A percentile compares a stretch with the other conserved stretches of the same genome.
phyloP scores from a whole-genome alignment of 2,888 invertebrate genomes.

The Flabesymbios commensalis region DNA sequence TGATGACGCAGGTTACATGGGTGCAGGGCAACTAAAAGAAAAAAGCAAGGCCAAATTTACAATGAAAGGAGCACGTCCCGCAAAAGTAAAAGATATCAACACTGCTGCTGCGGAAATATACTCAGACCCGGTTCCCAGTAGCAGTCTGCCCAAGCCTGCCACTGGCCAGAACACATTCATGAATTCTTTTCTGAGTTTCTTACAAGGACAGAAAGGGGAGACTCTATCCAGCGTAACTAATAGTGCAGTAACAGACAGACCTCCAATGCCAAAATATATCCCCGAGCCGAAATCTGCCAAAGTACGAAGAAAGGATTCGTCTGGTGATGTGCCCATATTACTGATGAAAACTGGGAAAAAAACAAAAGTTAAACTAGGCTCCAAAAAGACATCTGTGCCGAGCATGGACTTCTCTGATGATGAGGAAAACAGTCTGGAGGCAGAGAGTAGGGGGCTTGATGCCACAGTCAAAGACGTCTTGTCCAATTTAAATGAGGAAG shows the following conservation, averaged over 20 bases:
- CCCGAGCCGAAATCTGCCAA: slow-evolving; percentile 42
- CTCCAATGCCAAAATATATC: slow-evolving; percentile 55
- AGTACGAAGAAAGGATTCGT: neutral
- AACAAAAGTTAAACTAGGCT: neutral
- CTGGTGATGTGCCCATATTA: neutral
- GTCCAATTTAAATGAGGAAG: neutral
- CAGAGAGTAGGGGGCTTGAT: neutral
- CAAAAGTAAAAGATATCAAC: too few species aligned
- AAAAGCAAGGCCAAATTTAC: too few species aligned
- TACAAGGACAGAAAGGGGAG: slow-evolving; percentile 56
- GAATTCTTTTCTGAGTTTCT: slow-evolving; percentile 52
- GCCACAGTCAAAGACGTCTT: neutral
- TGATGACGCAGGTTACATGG: too few species aligned
- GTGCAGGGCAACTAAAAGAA: too few species aligned
- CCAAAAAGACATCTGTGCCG: neutral
- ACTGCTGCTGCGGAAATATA: too few species aligned
- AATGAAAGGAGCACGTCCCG: too few species aligned
- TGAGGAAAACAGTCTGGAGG: slow-evolving; percentile 30
- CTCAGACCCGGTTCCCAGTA: neutral
- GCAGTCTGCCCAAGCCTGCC: neutral
- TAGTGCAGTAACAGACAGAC: slow-evolving; percentile 45
- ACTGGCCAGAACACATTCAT: slow-evolving; percentile 37
- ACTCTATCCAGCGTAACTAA: slow-evolving; percentile 54
- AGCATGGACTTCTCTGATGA: slow-evolving; percentile 44
- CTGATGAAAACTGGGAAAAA: neutral